Conservation (phyloP, 2,113 vertebrate genomes). For the Egretta garzetta region DNA sequence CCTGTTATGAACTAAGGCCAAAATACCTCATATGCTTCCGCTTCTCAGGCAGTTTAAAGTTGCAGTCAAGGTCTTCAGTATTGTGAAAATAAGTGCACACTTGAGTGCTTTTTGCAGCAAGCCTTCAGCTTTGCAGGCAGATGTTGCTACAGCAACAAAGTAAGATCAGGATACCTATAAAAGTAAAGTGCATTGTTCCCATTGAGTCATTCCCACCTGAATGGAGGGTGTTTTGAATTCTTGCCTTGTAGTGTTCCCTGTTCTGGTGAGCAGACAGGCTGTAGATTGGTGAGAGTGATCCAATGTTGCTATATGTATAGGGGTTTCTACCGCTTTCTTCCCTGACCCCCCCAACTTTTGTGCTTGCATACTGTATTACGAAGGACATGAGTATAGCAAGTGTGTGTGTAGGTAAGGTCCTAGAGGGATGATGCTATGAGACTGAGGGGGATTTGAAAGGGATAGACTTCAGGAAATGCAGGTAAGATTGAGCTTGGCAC, state of each 20-base stretch:
- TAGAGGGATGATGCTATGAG: background rate
- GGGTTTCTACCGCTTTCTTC: background rate
- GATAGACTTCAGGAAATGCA: background rate
- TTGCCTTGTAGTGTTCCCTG: background rate
- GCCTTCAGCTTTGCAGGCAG: background rate
- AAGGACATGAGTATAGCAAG: too few species aligned
- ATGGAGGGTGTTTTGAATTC: background rate
- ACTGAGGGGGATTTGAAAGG: background rate
- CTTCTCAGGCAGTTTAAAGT: background rate
- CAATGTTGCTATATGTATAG: accelerated
- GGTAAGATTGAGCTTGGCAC: background rate
- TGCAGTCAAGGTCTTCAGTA: background rate
- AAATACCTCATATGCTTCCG: background rate
- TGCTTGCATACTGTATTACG: background rate
- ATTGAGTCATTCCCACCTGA: background rate
- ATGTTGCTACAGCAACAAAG: background rate
- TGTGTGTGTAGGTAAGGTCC: background rate
- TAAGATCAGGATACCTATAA: background rate
- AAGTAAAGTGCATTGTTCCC: background rate
- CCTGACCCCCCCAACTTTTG: too few species aligned
- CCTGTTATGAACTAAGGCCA: background rate
- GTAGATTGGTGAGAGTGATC: background rate
- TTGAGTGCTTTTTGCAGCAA: background rate
- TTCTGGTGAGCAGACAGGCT: background rate
- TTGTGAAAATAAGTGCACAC: background rate